These are phyloP conservation scores for Sipha flava DNA, from an alignment of 1,140 invertebrate genomes.

Conservation along the genomic window DNA sequence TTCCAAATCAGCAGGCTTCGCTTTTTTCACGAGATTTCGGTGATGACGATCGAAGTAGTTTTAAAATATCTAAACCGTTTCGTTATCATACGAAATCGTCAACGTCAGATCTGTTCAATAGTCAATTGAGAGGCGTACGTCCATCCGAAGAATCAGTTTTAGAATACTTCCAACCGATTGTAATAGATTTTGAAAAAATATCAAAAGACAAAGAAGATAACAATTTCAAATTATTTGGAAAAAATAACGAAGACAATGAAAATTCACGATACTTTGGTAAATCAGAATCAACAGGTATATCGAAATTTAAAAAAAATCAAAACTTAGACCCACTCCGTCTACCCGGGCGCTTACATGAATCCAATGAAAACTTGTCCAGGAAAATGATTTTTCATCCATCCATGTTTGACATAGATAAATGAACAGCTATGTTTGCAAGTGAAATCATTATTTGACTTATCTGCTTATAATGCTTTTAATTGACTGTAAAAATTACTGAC, in stretches of 20 bases:
- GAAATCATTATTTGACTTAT: not conserved
- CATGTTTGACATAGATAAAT: slow-evolving; percentile 1
- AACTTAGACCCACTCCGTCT: not conserved
- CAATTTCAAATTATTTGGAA: not conserved
- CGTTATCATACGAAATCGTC: not conserved
- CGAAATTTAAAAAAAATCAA: not conserved
- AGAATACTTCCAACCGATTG: slow-evolving; percentile 12
- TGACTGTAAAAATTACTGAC: too few relatives aligned
- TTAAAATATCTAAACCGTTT: not conserved
- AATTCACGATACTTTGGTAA: not conserved
- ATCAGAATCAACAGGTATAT: not conserved
- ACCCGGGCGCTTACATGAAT: slow-evolving; percentile 12
- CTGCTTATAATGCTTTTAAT: too few relatives aligned
- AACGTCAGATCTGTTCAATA: not conserved
- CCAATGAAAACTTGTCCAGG: not conserved
- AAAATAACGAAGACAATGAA: not conserved
- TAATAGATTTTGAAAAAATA: not conserved
- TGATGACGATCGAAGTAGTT: not conserved
- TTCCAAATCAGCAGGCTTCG: not conserved
- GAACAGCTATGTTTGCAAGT: too few relatives aligned
- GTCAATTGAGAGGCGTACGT: not conserved
- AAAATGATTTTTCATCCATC: slow-evolving; percentile 15
- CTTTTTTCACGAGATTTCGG: not conserved
- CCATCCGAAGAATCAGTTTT: not conserved
- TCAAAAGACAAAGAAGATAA: not conserved